These are phyloP conservation scores for Entomobrya multifasciata DNA, from an alignment of 2,888 invertebrate species.

Conservation along the genomic window DNA sequence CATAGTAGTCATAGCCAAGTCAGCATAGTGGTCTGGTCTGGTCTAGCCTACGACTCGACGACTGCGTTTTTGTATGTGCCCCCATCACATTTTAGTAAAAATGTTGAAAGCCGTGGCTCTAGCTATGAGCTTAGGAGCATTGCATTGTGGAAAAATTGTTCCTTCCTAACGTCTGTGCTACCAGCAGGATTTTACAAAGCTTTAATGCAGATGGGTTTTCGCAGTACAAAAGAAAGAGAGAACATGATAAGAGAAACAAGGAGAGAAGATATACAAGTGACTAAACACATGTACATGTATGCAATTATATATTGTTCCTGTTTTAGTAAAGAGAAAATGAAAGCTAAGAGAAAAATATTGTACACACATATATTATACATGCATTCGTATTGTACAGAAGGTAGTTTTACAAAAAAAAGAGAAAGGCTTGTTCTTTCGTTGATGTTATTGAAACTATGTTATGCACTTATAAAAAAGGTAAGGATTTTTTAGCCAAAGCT, in stretches of 20 bases:
- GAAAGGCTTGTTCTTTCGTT: too few relatives aligned
- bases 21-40: too few relatives aligned
- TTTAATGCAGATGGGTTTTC: neutral
- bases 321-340: neutral
- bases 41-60: too few relatives aligned
- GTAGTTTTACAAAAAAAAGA: too few relatives aligned
- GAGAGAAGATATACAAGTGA: neutral
- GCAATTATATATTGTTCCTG: too few relatives aligned
- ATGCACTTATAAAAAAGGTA: too few relatives aligned
- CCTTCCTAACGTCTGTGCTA: neutral
- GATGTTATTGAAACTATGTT: too few relatives aligned
- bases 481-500: too few relatives aligned
- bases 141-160: too few relatives aligned
- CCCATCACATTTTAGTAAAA: neutral
- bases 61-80: neutral
- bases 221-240: neutral
- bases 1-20: neutral
- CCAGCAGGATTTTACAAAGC: conserved; percentile 5
- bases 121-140: too few relatives aligned
- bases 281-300: conserved; percentile 8
- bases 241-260: neutral
- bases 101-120: neutral
- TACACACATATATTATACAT: neutral
- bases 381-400: neutral
- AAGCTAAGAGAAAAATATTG: neutral